Percentiles rank a stretch among this genome's conserved stretches.
phyloP scores from a whole-genome alignment of 1,140 invertebrate species.

The Drosophila pseudoananassae region DNA sequence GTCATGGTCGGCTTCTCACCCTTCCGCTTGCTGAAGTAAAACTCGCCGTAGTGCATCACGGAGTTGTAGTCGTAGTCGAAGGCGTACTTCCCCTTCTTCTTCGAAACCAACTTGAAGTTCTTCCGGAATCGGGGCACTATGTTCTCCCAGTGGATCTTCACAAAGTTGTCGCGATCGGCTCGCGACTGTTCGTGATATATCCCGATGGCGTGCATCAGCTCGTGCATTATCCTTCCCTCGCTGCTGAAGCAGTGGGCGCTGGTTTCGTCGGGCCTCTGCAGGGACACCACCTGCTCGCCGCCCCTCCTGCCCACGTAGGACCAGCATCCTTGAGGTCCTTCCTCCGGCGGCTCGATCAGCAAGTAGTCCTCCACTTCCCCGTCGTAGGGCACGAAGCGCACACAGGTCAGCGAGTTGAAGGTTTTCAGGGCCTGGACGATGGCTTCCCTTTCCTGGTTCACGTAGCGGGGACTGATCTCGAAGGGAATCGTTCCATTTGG shows the following conservation, averaged over 20 bases:
- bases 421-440: conserved; percentile 88
- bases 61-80: conserved; percentile 89
- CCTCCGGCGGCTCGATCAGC: conserved; percentile 88
- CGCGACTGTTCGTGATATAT: conserved; percentile 95
- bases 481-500: conserved; percentile 89
- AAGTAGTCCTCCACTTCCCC: conserved; percentile 89
- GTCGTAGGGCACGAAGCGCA: conserved; percentile 88
- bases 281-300: conserved; percentile 82
- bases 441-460: conserved; percentile 83
- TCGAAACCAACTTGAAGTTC: conserved; percentile 89
- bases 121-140: conserved; percentile 87
- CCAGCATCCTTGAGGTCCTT: conserved; percentile 91
- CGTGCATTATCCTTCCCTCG: conserved; percentile 91
- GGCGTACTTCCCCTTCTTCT: conserved; percentile 88
- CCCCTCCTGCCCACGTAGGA: conserved; percentile 90
- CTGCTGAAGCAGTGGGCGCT: conserved; percentile 87
- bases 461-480: conserved; percentile 87
- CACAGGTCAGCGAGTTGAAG: conserved; percentile 89
- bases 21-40: conserved; percentile 84
- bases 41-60: conserved; percentile 90
- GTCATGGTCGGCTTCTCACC: conserved; percentile 85
- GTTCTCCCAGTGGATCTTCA: conserved; percentile 90
- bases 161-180: conserved; percentile 90
- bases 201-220: conserved; percentile 93
- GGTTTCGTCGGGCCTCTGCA: conserved; percentile 86